Evolutionary conservation across 1,140 invertebrate genomes (phyloP).

Genomic region (Vanessa tameamea): DNA sequence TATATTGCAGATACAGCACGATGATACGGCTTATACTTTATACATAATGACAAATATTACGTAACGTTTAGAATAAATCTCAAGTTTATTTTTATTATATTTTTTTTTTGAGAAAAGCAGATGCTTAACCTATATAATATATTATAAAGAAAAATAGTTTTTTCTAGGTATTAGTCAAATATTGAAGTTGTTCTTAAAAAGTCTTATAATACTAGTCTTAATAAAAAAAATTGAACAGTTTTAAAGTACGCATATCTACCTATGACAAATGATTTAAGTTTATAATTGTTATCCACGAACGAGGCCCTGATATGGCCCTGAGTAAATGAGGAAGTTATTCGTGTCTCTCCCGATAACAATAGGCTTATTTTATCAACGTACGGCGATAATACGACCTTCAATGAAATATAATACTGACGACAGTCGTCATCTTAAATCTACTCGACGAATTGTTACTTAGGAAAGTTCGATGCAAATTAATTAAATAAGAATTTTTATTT

Average conservation of each 20-base stretch:
- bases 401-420: constrained; percentile 47
- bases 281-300: constrained; percentile 42
- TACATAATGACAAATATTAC: background rate
- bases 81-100: background rate
- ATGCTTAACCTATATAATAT: too few species aligned
- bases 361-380: constrained; percentile 74
- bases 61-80: background rate
- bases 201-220: too few species aligned
- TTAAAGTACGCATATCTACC: background rate
- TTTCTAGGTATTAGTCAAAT: too few species aligned
- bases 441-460: background rate
- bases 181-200: too few species aligned
- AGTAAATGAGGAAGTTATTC: constrained; percentile 69
- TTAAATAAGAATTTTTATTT: too few species aligned
- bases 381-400: constrained; percentile 69
- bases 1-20: constrained; percentile 46
- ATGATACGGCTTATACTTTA: background rate
- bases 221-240: background rate
- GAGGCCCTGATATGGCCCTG: constrained; percentile 46
- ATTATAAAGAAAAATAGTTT: too few species aligned
- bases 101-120: background rate
- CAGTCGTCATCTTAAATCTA: constrained; percentile 5
- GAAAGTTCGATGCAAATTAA: background rate
- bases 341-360: constrained; percentile 73
- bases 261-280: constrained; percentile 33